Conservation (phyloP, 2,113 vertebrate genomes). For the Pseudorectes ferrugineus region DNA sequence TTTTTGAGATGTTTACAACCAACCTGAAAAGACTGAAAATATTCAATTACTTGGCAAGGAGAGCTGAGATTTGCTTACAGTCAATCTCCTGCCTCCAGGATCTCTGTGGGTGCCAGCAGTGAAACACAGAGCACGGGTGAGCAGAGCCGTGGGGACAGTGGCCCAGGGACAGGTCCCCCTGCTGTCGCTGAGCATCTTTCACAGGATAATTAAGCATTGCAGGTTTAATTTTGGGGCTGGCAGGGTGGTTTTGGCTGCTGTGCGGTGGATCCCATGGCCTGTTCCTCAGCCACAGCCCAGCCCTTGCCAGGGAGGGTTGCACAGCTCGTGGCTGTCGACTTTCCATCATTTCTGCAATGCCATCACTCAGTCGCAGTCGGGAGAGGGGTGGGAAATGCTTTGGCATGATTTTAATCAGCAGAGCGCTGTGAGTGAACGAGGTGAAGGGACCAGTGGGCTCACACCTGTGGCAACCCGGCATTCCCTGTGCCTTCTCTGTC, state of each 20-base stretch:
- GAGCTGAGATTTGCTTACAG: background rate
- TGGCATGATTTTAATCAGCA: background rate
- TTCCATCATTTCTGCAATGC: background rate
- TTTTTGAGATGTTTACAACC: background rate
- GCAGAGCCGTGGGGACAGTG: fast-evolving
- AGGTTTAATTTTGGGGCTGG: background rate
- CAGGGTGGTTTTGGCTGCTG: background rate
- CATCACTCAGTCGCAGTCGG: fast-evolving
- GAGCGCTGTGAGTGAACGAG: fast-evolving
- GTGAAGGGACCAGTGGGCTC: background rate
- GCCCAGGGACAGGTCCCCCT: background rate
- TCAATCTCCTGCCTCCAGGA: background rate
- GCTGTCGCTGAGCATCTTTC: background rate
- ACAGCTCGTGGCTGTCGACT: background rate
- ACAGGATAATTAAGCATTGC: background rate
- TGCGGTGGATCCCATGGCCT: background rate
- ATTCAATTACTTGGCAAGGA: background rate
- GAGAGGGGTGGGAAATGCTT: background rate
- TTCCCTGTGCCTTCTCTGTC: background rate
- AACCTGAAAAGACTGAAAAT: background rate
- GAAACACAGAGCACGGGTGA: fast-evolving
- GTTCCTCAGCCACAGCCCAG: background rate
- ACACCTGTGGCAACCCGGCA: fast-evolving
- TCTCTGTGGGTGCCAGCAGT: background rate
- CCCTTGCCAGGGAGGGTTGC: background rate